These are phyloP conservation scores for Lontra canadensis DNA, from an alignment of 2,113 vertebrate genomes.

Conservation along the genomic window DNA sequence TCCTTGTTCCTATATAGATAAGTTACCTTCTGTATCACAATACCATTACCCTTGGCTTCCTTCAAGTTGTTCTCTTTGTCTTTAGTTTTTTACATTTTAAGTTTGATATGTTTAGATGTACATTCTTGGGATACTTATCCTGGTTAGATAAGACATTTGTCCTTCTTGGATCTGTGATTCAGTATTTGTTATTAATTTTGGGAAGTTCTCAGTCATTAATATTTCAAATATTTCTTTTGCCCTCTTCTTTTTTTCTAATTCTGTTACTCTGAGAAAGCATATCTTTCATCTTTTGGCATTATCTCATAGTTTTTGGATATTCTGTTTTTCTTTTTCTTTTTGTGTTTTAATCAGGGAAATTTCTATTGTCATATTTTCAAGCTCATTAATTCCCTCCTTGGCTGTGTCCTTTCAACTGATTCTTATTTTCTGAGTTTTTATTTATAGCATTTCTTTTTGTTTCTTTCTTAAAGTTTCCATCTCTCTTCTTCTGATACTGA, in stretches of 20 bases:
- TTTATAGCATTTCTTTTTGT: background rate
- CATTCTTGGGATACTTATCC: background rate
- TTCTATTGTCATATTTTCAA: background rate
- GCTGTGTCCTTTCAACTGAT: background rate
- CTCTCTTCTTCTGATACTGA: background rate
- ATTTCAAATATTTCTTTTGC: background rate
- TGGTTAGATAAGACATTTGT: background rate
- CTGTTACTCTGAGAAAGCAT: background rate
- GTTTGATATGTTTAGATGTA: background rate
- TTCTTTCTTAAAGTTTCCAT: background rate
- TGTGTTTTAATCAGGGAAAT: background rate
- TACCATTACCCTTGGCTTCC: background rate
- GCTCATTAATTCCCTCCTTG: background rate
- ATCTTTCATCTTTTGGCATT: background rate
- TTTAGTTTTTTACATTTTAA: background rate
- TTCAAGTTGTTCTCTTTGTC: background rate
- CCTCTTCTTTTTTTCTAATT: background rate
- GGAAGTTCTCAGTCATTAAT: background rate
- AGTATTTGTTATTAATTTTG: background rate
- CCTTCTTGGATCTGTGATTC: background rate
- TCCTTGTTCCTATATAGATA: background rate
- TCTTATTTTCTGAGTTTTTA: background rate
- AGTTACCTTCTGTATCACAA: background rate
- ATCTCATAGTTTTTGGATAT: background rate
- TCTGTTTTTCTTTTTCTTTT: background rate